phyloP scores from a whole-genome alignment of 2,113 vertebrate species.

The Physeter macrocephalus region DNA sequence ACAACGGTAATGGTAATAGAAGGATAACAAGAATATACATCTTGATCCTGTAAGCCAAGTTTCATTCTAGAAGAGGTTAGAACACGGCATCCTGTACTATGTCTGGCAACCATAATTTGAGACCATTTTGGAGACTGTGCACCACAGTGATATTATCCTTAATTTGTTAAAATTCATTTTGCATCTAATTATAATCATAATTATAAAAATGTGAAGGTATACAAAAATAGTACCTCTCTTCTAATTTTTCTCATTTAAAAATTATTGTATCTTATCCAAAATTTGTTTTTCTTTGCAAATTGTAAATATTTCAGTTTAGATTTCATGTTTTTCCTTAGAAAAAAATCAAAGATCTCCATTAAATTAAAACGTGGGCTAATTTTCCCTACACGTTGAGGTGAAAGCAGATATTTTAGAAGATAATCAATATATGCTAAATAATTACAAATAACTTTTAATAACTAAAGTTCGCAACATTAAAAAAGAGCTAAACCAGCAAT shows the following conservation, averaged over 20 bases:
- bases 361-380: neutral
- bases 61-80: neutral
- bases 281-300: neutral
- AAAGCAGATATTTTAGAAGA: neutral
- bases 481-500: neutral
- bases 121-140: neutral
- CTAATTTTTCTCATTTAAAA: neutral
- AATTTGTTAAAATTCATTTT: conserved; percentile 6
- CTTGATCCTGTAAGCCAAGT: neutral
- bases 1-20: neutral
- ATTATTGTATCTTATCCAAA: neutral
- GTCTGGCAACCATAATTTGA: neutral
- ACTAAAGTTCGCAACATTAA: neutral
- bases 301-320: neutral
- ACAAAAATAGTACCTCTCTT: neutral
- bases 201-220: neutral
- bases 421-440: neutral
- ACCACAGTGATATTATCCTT: neutral
- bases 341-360: neutral
- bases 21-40: neutral
- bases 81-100: neutral
- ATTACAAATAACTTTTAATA: neutral
- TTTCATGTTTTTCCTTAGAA: neutral
- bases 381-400: neutral
- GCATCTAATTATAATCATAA: neutral